phyloP scores from a whole-genome alignment of 2,888 invertebrate genomes.

The Nipponacmea schrenckii region DNA sequence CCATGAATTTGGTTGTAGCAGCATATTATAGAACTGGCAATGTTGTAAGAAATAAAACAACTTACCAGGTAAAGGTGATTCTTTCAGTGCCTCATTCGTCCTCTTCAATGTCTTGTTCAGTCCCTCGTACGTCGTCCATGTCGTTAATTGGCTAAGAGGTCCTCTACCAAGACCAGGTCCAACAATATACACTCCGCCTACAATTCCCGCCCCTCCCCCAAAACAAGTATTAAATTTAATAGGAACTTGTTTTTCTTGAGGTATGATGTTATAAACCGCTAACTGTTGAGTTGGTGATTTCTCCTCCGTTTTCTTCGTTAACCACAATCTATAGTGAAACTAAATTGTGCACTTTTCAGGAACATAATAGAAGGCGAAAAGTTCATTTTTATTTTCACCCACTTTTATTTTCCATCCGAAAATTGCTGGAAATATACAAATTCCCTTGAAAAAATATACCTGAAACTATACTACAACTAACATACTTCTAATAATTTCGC shows the following conservation, averaged over 20 bases:
- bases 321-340: slow-evolving; percentile 38
- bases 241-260: slow-evolving; percentile 29
- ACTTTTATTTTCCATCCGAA: no score
- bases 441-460: no score
- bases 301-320: slow-evolving; percentile 36
- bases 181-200: slow-evolving; percentile 1
- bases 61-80: slow-evolving; percentile 43
- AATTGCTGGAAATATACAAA: no score
- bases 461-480: no score
- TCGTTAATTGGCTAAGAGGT: background rate
- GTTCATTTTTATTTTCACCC: no score
- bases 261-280: slow-evolving; percentile 43
- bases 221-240: background rate
- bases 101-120: slow-evolving; percentile 36
- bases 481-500: no score
- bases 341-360: no score
- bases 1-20: no score
- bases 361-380: no score
- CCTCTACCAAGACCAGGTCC: slow-evolving; percentile 1
- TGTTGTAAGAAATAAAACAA: no score
- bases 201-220: slow-evolving; percentile 2
- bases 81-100: slow-evolving; percentile 35
- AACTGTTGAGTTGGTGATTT: slow-evolving; percentile 39
- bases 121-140: slow-evolving; percentile 35
- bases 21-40: no score